Conservation (phyloP, 1,140 invertebrate genomes). For the Hypothenemus hampei region DNA sequence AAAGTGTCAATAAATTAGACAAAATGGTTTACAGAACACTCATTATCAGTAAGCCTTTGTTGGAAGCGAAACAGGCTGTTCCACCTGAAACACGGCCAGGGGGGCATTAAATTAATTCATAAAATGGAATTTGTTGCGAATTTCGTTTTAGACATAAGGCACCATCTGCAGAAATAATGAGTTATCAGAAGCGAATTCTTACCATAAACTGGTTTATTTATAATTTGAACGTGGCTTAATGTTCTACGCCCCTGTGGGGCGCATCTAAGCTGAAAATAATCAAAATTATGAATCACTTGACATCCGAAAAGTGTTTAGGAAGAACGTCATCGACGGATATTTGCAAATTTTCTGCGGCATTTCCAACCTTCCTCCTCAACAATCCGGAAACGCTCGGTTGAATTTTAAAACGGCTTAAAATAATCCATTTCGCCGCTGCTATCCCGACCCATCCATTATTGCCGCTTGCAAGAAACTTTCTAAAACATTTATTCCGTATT, state of each 20-base stretch:
- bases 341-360: constrained; percentile 15
- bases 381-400: constrained; percentile 1
- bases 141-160: constrained; percentile 2
- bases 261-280: too few species aligned
- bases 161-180: constrained; percentile 11
- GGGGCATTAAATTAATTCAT: constrained; percentile 22
- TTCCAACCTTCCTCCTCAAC: constrained; percentile 14
- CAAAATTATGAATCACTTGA: constrained; percentile 1
- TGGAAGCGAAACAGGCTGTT: constrained; percentile 16
- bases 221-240: not conserved
- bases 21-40: constrained; percentile 23
- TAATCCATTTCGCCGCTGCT: constrained; percentile 15
- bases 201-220: too few species aligned
- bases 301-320: not conserved
- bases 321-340: constrained; percentile 7
- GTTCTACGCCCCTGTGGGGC: not conserved
- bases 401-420: constrained; percentile 25
- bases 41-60: constrained; percentile 30
- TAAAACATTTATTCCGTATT: constrained; percentile 28
- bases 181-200: too few species aligned
- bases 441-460: constrained; percentile 5
- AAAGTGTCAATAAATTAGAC: constrained; percentile 28
- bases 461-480: constrained; percentile 17
- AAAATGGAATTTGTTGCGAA: constrained; percentile 21
- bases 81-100: constrained; percentile 16